A percentile compares a stretch with the other conserved stretches of the same genome.
Conservation (phyloP, 2,888 invertebrate species). For the Seladonia tumulorum region DNA sequence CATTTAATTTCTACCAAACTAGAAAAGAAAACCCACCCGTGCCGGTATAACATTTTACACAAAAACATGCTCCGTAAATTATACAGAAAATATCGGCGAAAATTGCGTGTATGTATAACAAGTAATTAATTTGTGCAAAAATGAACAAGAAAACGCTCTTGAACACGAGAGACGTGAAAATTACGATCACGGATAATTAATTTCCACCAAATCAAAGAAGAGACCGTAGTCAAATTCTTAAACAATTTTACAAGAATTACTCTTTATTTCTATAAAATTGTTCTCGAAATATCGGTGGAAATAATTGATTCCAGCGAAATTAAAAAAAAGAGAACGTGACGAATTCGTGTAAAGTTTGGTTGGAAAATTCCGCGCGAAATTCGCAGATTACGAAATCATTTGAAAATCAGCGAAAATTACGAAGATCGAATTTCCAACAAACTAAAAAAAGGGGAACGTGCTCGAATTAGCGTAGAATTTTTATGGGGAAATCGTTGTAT, state of each 20-base stretch:
- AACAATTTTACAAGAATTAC: too few relatives aligned
- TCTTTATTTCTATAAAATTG: too few relatives aligned
- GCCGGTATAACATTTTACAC: background rate
- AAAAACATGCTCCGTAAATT: background rate
- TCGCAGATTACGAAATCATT: background rate
- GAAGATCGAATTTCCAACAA: background rate
- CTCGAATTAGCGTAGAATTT: background rate
- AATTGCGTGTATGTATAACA: background rate
- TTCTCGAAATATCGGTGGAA: too few relatives aligned
- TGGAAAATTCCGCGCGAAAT: background rate
- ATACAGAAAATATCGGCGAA: background rate
- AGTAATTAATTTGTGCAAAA: background rate
- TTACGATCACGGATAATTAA: too few relatives aligned
- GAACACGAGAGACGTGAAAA: too few relatives aligned
- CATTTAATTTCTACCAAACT: background rate
- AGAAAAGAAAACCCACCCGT: background rate
- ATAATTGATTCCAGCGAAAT: too few relatives aligned
- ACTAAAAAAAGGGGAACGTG: background rate
- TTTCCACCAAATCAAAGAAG: too few relatives aligned
- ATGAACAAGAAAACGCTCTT: too few relatives aligned
- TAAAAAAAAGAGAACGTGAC: too few relatives aligned
- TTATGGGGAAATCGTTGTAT: background rate
- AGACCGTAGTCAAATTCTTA: too few relatives aligned
- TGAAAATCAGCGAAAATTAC: background rate
- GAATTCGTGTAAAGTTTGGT: too few relatives aligned